Base-by-base conservation (phyloP, 2,888 invertebrate species). In the Meghimatium bilineatum region DNA sequence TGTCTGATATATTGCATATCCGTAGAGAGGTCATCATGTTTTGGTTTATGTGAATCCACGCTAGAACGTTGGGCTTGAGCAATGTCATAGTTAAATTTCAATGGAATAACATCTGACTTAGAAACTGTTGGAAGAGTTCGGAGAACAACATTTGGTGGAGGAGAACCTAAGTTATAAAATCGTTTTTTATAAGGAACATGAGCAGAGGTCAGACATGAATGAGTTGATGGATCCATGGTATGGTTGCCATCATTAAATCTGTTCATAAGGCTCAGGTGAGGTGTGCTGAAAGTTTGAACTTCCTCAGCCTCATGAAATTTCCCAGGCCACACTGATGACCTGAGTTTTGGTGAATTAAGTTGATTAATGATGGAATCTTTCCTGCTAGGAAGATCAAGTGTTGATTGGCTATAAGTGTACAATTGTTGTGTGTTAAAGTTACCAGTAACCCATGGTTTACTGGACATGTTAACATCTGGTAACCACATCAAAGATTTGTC, bases 71-170 rank as follows among this genome's bases (percentile, higher is more conserved):
- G 84, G 60, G 89, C 56, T 44, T 89, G 88, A 80, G 83, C 86
- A 85, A 86, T 87, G 84, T 89, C 88, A 85, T 89, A 88, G 85
- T 89, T 89, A 38, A 90, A 89, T 85, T 88, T 88, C 34, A 89
- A 78, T 26, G 91, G 91, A 38, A 69, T 52, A 56, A 63, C 63
- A 49, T 85, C 86, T 69, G 69, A 78, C 36, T 81, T 72, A 20
- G 80, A 23, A 14, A 85, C 72, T 6, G 63, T 85, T 76, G 87
- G 87, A 26, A 89, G 84, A 60, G 86, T 87, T 52, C 89, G 88
- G 34, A 91, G 86, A 29, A 90, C 84, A 66, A 90, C 89, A 38
- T 88, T 86, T 8, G 91, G 90, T 74, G 90, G 91, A n/a, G 91
- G 90, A 0, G 91, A 91, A 26, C 89, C 89, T 52, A 77, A 76